phyloP scores from a whole-genome alignment of 2,888 invertebrate species.

The Drosophila subquinaria region DNA sequence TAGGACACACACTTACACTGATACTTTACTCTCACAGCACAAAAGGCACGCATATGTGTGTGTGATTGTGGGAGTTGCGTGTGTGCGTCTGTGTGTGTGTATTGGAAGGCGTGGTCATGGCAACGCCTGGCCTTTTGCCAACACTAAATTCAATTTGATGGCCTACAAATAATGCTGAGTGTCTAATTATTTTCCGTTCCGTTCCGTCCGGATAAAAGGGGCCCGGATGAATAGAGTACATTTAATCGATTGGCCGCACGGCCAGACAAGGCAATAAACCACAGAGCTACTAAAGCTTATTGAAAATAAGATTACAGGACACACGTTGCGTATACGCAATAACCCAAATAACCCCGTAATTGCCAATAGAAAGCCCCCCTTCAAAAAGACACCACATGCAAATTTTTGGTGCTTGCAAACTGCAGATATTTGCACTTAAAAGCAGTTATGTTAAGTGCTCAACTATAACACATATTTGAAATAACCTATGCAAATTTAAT shows the following conservation, averaged over 20 bases:
- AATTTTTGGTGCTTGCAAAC: slow-evolving; percentile 42
- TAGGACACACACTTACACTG: slow-evolving; percentile 25
- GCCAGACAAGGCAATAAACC: slow-evolving; percentile 31
- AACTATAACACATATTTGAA: background rate
- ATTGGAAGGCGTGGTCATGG: slow-evolving; percentile 59
- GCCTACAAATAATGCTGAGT: slow-evolving; percentile 79
- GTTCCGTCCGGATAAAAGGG: slow-evolving; percentile 4
- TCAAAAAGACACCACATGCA: slow-evolving; percentile 29
- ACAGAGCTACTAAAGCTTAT: slow-evolving; percentile 43
- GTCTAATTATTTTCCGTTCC: slow-evolving; percentile 75
- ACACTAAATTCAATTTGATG: slow-evolving; percentile 80
- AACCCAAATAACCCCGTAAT: slow-evolving; percentile 2
- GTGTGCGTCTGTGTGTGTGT: slow-evolving; percentile 5
- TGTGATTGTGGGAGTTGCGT: background rate
- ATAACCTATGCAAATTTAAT: slow-evolving; percentile 25
- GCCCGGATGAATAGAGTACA: slow-evolving; percentile 11
- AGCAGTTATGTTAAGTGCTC: slow-evolving; percentile 35
- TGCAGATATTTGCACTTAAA: slow-evolving; percentile 55
- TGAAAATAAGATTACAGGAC: slow-evolving; percentile 43
- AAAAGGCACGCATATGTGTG: slow-evolving; percentile 34
- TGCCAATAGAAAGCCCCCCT: background rate
- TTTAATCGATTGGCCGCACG: slow-evolving; percentile 34
- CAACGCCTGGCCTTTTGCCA: slow-evolving; percentile 53
- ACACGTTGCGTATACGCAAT: slow-evolving; percentile 63
- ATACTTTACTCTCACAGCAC: slow-evolving; percentile 14